Percentiles rank a stretch among this genome's conserved stretches.
Conservation (phyloP, 2,113 vertebrate genomes). For the Empidonax alnorum region DNA sequence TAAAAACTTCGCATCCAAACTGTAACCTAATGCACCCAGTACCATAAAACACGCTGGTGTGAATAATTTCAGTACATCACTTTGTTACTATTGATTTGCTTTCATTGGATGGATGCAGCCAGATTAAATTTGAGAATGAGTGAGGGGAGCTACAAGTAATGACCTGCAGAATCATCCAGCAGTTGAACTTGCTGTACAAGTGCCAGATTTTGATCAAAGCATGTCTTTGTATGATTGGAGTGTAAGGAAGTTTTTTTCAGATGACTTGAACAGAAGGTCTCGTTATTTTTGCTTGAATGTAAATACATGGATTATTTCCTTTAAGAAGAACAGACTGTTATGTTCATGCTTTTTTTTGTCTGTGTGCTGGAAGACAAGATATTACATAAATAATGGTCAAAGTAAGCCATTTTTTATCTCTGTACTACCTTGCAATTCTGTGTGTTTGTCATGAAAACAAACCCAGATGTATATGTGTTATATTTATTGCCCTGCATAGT, state of each 20-base stretch:
- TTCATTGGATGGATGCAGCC: background rate
- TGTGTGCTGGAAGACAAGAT: background rate
- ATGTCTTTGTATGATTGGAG: background rate
- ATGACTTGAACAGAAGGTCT: background rate
- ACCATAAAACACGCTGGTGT: background rate
- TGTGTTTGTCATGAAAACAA: background rate
- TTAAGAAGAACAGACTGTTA: background rate
- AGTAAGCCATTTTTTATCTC: background rate
- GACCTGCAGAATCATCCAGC: background rate
- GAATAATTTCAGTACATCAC: background rate
- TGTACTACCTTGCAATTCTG: background rate
- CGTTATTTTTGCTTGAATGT: slow-evolving; percentile 6
- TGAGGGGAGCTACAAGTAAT: background rate
- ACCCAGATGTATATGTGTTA: background rate
- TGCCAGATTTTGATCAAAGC: background rate
- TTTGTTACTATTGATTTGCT: background rate
- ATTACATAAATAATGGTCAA: background rate
- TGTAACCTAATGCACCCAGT: background rate
- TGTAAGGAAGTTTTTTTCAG: background rate
- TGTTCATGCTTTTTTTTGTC: background rate
- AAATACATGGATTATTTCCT: background rate
- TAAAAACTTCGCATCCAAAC: background rate
- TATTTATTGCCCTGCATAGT: background rate
- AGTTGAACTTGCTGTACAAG: background rate
- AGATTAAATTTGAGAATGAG: background rate